These are phyloP conservation scores for Coluber constrictor DNA, from an alignment of 2,797 vertebrate species.

Conservation along the genomic window DNA sequence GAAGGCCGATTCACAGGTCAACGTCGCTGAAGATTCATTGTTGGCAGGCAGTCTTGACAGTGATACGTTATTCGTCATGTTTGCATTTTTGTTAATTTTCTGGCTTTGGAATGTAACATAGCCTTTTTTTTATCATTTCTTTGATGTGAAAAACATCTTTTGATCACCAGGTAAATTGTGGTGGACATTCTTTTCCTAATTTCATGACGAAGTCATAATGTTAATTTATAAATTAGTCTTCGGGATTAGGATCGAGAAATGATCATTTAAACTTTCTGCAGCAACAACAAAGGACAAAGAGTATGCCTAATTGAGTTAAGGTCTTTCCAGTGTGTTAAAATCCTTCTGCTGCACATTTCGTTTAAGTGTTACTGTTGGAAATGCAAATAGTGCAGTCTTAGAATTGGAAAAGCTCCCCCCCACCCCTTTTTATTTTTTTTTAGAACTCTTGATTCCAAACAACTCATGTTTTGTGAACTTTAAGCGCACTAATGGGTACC, in stretches of 20 bases:
- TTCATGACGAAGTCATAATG: slow-evolving; percentile 81
- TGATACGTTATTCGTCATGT: slow-evolving; percentile 87
- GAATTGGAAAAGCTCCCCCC: slow-evolving; percentile 83
- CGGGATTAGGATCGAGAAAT: slow-evolving; percentile 72
- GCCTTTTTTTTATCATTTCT: slow-evolving; percentile 84
- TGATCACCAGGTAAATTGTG: slow-evolving; percentile 85
- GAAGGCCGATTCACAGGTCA: slow-evolving; percentile 89
- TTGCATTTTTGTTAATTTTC: slow-evolving; percentile 88
- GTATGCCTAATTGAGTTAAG: slow-evolving; percentile 69
- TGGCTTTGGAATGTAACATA: slow-evolving; percentile 97
- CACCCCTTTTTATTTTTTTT: slow-evolving; percentile 74
- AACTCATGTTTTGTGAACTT: slow-evolving; percentile 81
- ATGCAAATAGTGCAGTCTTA: slow-evolving; percentile 83
- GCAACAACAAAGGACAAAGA: slow-evolving; percentile 64
- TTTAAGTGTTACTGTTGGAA: slow-evolving; percentile 84
- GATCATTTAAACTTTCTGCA: slow-evolving; percentile 68
- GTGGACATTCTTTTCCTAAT: slow-evolving; percentile 82
- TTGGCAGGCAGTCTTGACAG: slow-evolving; percentile 74
- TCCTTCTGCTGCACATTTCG: slow-evolving; percentile 87
- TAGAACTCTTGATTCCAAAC: slow-evolving; percentile 77
- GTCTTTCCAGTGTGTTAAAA: slow-evolving; percentile 62
- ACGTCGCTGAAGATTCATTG: slow-evolving; percentile 82
- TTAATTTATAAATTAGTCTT: slow-evolving; percentile 85
- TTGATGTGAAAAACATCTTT: slow-evolving; percentile 85
- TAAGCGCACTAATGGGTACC: slow-evolving; percentile 88